These are phyloP conservation scores for Papilio glaucus DNA, from an alignment of 1,140 invertebrate genomes.

Conservation along the genomic window DNA sequence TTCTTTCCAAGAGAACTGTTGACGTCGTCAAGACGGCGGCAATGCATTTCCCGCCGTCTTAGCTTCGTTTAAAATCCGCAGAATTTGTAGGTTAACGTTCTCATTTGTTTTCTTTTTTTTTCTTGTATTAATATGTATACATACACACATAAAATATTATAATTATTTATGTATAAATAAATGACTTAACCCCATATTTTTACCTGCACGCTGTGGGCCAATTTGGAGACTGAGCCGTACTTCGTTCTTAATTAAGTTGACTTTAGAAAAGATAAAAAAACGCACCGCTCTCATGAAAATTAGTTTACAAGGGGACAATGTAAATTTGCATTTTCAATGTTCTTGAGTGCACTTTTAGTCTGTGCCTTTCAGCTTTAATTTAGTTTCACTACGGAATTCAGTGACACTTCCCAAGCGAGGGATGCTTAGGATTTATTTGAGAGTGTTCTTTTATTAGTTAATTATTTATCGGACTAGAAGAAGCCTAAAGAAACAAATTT, in stretches of 20 bases:
- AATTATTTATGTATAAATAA: no score
- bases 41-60: no score
- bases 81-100: no score
- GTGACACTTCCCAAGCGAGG: not conserved
- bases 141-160: no score
- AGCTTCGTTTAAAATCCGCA: no score
- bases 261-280: not conserved
- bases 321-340: slow-evolving; percentile 23
- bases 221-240: not conserved
- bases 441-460: not conserved
- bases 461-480: no score
- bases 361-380: slow-evolving; percentile 18
- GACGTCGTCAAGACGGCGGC: no score
- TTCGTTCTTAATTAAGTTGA: not conserved
- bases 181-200: no score
- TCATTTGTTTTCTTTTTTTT: no score
- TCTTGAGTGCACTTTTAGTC: slow-evolving; percentile 23
- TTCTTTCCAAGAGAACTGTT: no score
- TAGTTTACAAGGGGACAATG: slow-evolving; percentile 20
- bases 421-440: slow-evolving; percentile 11
- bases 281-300: slow-evolving; percentile 12
- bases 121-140: no score
- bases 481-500: no score
- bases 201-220: not conserved
- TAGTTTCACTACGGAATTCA: not conserved